phyloP scores from a whole-genome alignment of 1,140 invertebrate species.

The Neotoxoptera formosana region DNA sequence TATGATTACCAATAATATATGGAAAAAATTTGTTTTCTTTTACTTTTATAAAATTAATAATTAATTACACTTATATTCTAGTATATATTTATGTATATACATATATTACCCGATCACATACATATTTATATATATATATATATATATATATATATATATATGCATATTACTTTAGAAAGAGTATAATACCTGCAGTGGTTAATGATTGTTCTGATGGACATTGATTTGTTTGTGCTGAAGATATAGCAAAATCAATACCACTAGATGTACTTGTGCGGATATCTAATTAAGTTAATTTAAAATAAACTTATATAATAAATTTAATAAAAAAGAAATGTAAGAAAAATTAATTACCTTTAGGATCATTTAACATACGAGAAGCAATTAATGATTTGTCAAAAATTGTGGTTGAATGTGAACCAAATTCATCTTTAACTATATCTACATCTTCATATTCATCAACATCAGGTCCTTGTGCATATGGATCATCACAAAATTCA shows the following conservation, averaged over 20 bases:
- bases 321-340: not conserved
- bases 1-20: conserved; percentile 3
- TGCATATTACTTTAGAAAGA: not conserved
- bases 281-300: conserved; percentile 1
- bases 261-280: conserved; percentile 29
- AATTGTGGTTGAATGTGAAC: conserved; percentile 14
- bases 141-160: not conserved
- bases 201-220: conserved; percentile 39
- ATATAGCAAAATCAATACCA: conserved; percentile 50
- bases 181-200: conserved; percentile 53
- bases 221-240: conserved; percentile 28
- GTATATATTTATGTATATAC: not conserved
- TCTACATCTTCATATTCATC: conserved; percentile 53
- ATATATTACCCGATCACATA: not conserved
- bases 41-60: not conserved
- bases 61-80: conserved; percentile 5
- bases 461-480: conserved; percentile 27
- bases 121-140: not conserved
- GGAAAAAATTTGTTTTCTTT: not conserved
- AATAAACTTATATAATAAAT: not conserved
- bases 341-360: conserved; percentile 46
- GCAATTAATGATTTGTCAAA: conserved; percentile 52
- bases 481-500: conserved; percentile 50
- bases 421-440: conserved; percentile 47
- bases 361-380: conserved; percentile 55